Evolutionary conservation across 2,113 vertebrate genomes (phyloP).

Genomic region (Toxotes jaculatrix): DNA sequence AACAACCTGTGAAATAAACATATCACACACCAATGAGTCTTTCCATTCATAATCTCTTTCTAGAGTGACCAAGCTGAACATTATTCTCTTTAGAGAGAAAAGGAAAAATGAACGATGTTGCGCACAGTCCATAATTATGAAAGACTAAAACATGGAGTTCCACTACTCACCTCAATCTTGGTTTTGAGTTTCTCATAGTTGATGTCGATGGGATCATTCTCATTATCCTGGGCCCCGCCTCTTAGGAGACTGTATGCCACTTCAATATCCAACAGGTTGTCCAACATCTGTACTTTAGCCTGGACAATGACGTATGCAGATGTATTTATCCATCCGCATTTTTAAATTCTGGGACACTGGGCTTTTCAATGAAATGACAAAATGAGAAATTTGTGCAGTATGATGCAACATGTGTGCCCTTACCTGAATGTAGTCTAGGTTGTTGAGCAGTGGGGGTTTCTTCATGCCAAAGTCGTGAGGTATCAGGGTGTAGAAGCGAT

Average conservation of each 20-base stretch:
- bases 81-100: neutral
- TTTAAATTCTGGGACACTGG: neutral
- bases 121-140: neutral
- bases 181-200: slow-evolving; percentile 99
- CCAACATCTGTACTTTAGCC: slow-evolving; percentile 98
- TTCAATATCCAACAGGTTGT: slow-evolving; percentile 98
- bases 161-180: slow-evolving; percentile 89
- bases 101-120: neutral
- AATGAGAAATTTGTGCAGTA: neutral
- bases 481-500: slow-evolving; percentile 98
- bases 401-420: neutral
- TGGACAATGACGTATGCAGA: slow-evolving; percentile 59
- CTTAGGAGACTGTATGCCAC: slow-evolving; percentile 97
- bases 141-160: neutral
- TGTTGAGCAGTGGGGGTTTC: slow-evolving; percentile 94
- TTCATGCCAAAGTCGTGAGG: slow-evolving; percentile 99
- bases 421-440: slow-evolving; percentile 94
- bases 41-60: neutral
- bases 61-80: neutral
- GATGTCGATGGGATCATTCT: slow-evolving; percentile 95
- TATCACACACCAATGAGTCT: neutral
- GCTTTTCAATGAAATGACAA: neutral
- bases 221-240: slow-evolving; percentile 92
- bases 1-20: slow-evolving; percentile 87
- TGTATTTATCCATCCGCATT: neutral